Evolutionary conservation across 2,888 invertebrate genomes (phyloP).

Genomic region (Erynnis tages): DNA sequence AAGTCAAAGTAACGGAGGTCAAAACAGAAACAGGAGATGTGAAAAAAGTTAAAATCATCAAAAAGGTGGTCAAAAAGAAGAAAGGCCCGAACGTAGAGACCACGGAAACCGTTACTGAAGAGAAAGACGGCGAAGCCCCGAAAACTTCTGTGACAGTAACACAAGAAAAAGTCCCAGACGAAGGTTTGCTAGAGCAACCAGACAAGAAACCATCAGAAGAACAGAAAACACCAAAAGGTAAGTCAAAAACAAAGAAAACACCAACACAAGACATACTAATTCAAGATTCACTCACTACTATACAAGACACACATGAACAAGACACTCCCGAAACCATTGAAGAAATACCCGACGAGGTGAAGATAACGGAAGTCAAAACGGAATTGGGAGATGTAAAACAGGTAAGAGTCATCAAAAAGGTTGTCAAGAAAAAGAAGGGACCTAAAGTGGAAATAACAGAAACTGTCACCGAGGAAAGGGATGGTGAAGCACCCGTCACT

Average conservation of each 20-base stretch:
- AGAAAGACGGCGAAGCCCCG: constrained; percentile 55
- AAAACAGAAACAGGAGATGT: constrained; percentile 51
- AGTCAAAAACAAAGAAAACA: constrained; percentile 44
- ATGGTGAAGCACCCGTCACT: constrained; percentile 37
- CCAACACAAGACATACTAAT: no score
- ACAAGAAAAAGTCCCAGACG: constrained; percentile 30
- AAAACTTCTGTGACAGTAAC: constrained; percentile 33
- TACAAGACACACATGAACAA: constrained; percentile 2
- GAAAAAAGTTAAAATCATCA: constrained; percentile 46
- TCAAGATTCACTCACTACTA: constrained; percentile 41
- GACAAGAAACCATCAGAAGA: no score
- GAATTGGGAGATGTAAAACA: constrained; percentile 42
- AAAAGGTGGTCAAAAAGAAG: constrained; percentile 44
- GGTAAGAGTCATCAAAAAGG: constrained; percentile 35
- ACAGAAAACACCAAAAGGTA: constrained; percentile 32
- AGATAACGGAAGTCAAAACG: constrained; percentile 49
- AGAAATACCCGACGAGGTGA: constrained; percentile 41
- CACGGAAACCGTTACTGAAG: constrained; percentile 32
- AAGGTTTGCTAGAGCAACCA: not conserved
- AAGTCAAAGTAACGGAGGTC: constrained; percentile 51
- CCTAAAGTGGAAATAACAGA: constrained; percentile 31
- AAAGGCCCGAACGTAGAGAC: constrained; percentile 42
- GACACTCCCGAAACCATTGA: constrained; percentile 17
- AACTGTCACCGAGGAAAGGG: constrained; percentile 36
- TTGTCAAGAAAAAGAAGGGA: no score